phyloP scores from a whole-genome alignment of 2,888 invertebrate species.

The Aphidius colemani region DNA sequence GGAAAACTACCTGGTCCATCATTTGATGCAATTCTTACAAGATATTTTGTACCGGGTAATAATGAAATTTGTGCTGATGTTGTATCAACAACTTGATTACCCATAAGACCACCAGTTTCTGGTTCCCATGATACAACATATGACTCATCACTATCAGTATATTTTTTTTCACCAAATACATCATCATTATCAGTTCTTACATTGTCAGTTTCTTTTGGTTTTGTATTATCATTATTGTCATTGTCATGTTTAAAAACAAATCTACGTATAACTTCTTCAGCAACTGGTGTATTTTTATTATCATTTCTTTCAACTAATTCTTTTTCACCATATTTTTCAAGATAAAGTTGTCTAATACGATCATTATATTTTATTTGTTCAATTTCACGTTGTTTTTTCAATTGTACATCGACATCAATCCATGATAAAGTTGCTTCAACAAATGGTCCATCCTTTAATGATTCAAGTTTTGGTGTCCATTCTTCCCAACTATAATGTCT shows the following conservation, averaged over 20 bases:
- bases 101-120: conserved; percentile 55
- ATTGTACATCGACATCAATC: conserved; percentile 47
- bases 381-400: conserved; percentile 45
- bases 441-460: conserved; percentile 49
- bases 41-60: conserved; percentile 54
- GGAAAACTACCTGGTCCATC: conserved; percentile 57
- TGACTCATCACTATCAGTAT: conserved; percentile 38
- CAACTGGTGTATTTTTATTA: conserved; percentile 47
- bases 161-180: not conserved
- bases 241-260: conserved; percentile 51
- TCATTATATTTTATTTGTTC: conserved; percentile 52
- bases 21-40: conserved; percentile 55
- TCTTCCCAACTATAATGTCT: conserved; percentile 51
- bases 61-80: conserved; percentile 54
- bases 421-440: conserved; percentile 55
- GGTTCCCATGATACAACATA: conserved; percentile 57
- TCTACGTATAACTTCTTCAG: conserved; percentile 49
- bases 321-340: conserved; percentile 52
- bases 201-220: conserved; percentile 9
- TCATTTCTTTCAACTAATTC: conserved; percentile 50
- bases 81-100: conserved; percentile 55
- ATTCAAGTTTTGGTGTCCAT: conserved; percentile 53
- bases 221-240: not conserved
- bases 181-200: conserved; percentile 31
- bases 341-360: conserved; percentile 49